phyloP scores from a whole-genome alignment of 2,113 vertebrate genomes.

The Silurus meridionalis region DNA sequence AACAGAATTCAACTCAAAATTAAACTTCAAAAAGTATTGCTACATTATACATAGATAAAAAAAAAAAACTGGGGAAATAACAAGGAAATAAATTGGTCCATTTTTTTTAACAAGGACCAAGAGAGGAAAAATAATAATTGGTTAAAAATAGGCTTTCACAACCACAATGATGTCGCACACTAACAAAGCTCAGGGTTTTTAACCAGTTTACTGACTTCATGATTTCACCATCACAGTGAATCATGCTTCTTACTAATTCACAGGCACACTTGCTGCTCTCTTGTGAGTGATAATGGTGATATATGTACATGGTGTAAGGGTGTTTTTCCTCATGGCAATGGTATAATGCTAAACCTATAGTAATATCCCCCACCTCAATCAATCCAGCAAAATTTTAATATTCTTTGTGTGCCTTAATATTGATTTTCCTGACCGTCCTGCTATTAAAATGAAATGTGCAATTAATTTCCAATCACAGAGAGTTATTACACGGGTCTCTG shows the following conservation, averaged over 20 bases:
- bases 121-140: neutral
- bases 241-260: neutral
- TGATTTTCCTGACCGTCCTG: neutral
- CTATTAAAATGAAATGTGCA: constrained; percentile 28
- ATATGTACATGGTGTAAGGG: neutral
- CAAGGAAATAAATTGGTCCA: neutral
- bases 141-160: neutral
- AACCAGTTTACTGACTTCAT: neutral
- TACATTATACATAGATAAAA: neutral
- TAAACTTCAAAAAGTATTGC: neutral
- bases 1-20: neutral
- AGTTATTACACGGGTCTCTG: constrained; percentile 16
- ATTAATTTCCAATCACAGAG: constrained; percentile 37
- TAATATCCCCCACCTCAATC: neutral
- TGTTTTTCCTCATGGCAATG: neutral
- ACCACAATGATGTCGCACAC: neutral
- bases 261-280: neutral
- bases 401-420: neutral
- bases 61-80: neutral
- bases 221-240: neutral
- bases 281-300: neutral
- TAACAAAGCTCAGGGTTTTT: neutral
- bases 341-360: neutral
- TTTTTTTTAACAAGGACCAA: neutral
- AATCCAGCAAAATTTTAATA: neutral